A percentile compares a stretch with the other conserved stretches of the same genome.
These are phyloP conservation scores for Stictonetta naevosa DNA, from an alignment of 2,113 vertebrate species.

Conservation along the genomic window DNA sequence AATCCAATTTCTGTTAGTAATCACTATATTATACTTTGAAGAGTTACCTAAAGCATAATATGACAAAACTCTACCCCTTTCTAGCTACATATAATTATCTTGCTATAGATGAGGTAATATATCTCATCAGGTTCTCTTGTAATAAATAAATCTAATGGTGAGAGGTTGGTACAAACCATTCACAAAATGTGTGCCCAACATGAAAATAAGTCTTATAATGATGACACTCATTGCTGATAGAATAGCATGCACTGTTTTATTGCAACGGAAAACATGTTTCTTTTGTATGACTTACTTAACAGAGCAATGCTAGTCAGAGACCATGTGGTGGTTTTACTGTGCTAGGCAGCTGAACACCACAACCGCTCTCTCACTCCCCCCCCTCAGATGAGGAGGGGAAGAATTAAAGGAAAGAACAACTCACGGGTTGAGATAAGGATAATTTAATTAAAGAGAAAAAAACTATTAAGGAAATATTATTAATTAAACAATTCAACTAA, in stretches of 20 bases:
- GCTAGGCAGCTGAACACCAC: too few species aligned
- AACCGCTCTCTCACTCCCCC: too few species aligned
- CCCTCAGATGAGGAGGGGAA: too few species aligned
- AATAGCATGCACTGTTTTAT: rapidly evolving
- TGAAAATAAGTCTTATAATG: neutral
- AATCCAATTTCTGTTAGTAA: neutral
- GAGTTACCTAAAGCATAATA: neutral
- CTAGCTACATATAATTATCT: neutral
- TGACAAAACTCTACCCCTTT: neutral
- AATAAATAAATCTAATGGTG: neutral
- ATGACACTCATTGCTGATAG: neutral
- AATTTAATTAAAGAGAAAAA: too few species aligned
- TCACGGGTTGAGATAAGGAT: too few species aligned
- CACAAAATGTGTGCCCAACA: neutral
- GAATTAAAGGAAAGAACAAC: too few species aligned
- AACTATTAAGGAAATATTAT: too few species aligned
- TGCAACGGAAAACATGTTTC: neutral
- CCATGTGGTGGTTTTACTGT: too few species aligned
- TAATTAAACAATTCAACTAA: too few species aligned
- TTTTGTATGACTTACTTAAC: neutral
- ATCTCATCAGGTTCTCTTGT: neutral
- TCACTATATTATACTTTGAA: rapidly evolving
- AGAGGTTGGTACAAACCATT: neutral
- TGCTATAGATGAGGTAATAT: neutral
- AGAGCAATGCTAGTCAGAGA: neutral